Evolutionary conservation across 2,113 vertebrate genomes (phyloP).

Genomic region (Myiozetetes cayanensis): DNA sequence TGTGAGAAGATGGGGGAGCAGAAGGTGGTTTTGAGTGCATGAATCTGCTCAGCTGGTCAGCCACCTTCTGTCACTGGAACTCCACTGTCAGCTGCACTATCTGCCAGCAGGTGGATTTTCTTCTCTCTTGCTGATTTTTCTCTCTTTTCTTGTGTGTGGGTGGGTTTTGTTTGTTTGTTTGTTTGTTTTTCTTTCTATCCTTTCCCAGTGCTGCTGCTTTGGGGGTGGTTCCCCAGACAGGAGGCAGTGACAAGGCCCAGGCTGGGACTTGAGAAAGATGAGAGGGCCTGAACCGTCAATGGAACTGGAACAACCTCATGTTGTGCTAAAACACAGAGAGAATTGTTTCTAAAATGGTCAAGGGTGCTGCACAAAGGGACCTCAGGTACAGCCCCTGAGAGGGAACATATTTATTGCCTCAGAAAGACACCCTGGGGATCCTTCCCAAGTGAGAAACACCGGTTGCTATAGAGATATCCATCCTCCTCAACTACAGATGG

Average conservation of each 20-base stretch:
- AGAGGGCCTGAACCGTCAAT: not conserved
- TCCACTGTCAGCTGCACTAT: not conserved
- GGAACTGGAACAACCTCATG: no score
- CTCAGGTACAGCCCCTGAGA: not conserved
- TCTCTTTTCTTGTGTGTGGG: not conserved
- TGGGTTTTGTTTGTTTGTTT: no score
- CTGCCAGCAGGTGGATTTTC: not conserved
- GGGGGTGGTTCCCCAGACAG: not conserved
- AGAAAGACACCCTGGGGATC: not conserved
- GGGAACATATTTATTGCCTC: not conserved
- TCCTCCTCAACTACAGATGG: no score
- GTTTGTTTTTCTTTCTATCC: not conserved
- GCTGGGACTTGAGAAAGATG: not conserved
- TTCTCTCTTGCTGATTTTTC: not conserved
- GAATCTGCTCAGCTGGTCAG: not conserved
- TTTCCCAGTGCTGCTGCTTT: not conserved
- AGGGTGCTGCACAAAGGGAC: not conserved
- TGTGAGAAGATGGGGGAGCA: not conserved
- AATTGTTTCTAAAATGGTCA: not conserved
- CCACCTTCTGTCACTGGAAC: not conserved
- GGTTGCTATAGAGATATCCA: conserved; percentile 13
- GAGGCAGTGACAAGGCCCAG: not conserved
- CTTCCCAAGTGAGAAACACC: not conserved
- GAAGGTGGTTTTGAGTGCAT: not conserved
- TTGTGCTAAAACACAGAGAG: not conserved